phyloP scores from a whole-genome alignment of 2,113 vertebrate genomes.

The Cyanocitta stelleri region DNA sequence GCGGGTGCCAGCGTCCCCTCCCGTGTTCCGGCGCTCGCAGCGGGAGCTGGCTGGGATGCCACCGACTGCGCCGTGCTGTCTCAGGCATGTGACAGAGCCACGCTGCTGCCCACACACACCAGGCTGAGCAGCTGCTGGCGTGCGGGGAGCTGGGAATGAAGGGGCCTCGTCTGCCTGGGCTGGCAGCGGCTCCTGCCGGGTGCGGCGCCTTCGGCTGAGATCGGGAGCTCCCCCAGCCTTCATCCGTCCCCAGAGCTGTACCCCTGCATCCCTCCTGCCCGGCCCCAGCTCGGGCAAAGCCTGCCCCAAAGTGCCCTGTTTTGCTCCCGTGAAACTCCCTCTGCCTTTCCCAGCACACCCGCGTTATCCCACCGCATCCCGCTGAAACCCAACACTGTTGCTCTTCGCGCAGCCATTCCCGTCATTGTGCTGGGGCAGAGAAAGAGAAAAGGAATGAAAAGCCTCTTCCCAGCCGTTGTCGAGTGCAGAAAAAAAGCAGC shows the following conservation, averaged over 20 bases:
- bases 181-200: not conserved
- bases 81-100: constrained; percentile 2
- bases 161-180: not conserved
- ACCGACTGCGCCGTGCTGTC: not conserved
- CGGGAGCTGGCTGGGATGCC: not conserved
- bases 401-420: not conserved
- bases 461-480: not conserved
- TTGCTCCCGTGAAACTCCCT: rapidly evolving
- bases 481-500: not conserved
- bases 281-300: not conserved
- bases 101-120: constrained; percentile 1
- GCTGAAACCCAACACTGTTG: not conserved
- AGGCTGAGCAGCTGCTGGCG: constrained; percentile 1
- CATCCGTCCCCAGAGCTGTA: not conserved
- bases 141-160: not conserved
- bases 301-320: rapidly evolving
- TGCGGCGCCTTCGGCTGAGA: not conserved
- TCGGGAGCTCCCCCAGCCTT: not conserved
- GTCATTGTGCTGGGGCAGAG: not conserved
- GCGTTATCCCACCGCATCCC: not conserved
- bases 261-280: not conserved
- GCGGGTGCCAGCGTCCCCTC: not conserved
- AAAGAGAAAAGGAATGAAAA: not conserved
- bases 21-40: not conserved
- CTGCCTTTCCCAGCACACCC: not conserved